Evolutionary conservation across 2,888 invertebrate genomes (phyloP).

Genomic region (Agrotis exclamationis): DNA sequence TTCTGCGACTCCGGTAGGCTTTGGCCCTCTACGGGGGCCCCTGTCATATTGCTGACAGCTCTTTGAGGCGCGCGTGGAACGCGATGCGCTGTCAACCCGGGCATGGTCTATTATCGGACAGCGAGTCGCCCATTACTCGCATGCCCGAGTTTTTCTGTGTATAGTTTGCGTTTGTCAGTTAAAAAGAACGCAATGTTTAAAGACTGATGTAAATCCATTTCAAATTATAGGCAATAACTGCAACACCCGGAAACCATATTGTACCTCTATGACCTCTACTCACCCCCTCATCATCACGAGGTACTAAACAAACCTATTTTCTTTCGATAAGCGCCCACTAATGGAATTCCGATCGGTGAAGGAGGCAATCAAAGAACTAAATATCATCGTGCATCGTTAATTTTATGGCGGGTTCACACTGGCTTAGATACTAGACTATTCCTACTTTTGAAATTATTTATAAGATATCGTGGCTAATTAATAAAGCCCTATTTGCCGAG

Average conservation of each 20-base stretch:
- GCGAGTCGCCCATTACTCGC: too few relatives aligned
- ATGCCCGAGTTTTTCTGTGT: too few relatives aligned
- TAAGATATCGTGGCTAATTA: too few relatives aligned
- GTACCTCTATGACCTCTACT: neutral
- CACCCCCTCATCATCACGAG: neutral
- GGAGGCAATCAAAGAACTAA: slow-evolving; percentile 58
- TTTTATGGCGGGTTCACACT: slow-evolving; percentile 38
- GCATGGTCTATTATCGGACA: too few relatives aligned
- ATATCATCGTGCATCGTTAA: slow-evolving; percentile 59
- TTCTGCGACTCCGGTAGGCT: too few relatives aligned
- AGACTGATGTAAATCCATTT: neutral
- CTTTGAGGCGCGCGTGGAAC: too few relatives aligned
- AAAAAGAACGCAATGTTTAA: too few relatives aligned
- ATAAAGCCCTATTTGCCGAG: too few relatives aligned
- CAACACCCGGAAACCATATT: neutral
- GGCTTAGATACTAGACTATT: neutral
- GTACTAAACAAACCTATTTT: slow-evolving; percentile 19
- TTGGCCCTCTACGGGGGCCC: too few relatives aligned
- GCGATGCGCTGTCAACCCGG: too few relatives aligned
- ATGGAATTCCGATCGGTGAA: slow-evolving; percentile 56
- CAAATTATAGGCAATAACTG: neutral
- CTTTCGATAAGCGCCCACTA: slow-evolving; percentile 44
- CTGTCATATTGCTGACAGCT: too few relatives aligned
- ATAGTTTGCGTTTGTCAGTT: too few relatives aligned
- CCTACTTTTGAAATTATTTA: neutral